These are phyloP conservation scores for Rhagoletis zephyria DNA, from an alignment of 1,140 invertebrate species.

Conservation along the genomic window DNA sequence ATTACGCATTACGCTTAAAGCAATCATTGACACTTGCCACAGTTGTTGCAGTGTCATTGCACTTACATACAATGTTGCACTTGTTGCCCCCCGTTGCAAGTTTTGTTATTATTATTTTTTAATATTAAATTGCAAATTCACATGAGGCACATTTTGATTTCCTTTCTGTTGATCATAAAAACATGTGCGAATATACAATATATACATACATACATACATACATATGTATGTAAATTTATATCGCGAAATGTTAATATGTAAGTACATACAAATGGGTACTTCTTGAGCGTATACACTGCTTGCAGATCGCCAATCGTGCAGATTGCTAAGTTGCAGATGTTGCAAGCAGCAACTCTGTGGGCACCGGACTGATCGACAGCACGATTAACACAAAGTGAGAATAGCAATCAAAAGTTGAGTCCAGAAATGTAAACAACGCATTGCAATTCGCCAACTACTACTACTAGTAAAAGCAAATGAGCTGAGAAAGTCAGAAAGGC, in stretches of 20 bases:
- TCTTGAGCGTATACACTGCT: constrained; percentile 8
- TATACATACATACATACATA: not conserved
- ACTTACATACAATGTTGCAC: constrained; percentile 24
- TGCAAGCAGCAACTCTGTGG: not conserved
- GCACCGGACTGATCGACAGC: not conserved
- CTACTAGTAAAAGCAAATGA: constrained; percentile 27
- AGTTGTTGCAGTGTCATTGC: not conserved
- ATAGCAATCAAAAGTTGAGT: constrained; percentile 26
- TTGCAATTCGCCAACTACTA: constrained; percentile 60
- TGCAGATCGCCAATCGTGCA: constrained; percentile 6
- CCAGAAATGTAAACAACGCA: constrained; percentile 63
- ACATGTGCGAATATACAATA: not conserved
- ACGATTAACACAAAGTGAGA: constrained; percentile 36
- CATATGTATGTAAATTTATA: not conserved
- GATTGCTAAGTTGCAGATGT: constrained; percentile 50
- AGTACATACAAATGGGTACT: not conserved
- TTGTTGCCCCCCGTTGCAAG: constrained; percentile 2
- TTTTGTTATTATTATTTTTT: constrained; percentile 70
- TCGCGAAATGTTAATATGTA: not conserved
- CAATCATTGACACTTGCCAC: not conserved
- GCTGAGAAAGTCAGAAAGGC: constrained; percentile 3
- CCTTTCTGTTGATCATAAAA: not conserved
- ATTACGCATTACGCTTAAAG: not conserved
- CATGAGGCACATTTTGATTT: not conserved
- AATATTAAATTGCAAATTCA: constrained; percentile 71